These are phyloP conservation scores for western clawed frog (Xenopus tropicalis) DNA, from an alignment of 2,113 vertebrate genomes.

Conservation along the genomic window UCB_Xtro_10.0 CM004447.2:99399501-99400000, in stretches of 20 bases:
- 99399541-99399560: no score
- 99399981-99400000: slow-evolving; percentile 30
- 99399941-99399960: slow-evolving; percentile 29
- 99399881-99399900: slow-evolving; percentile 33
- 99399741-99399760: slow-evolving; percentile 17
- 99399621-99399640: background rate
- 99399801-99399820: slow-evolving; percentile 27
- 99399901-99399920: slow-evolving; percentile 35
- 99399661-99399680: background rate
- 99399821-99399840: slow-evolving; percentile 23
- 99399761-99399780: slow-evolving; percentile 11
- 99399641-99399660: background rate
- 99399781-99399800: slow-evolving; percentile 9
- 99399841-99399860: slow-evolving; percentile 24
- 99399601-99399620: no score
- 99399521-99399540: no score
- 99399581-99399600: no score
- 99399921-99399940: slow-evolving; percentile 38
- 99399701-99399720: background rate
- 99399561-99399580: no score
- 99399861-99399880: slow-evolving; percentile 36
- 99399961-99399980: slow-evolving; percentile 41
- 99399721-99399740: background rate
- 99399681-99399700: background rate
- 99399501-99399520: no score